Conservation (phyloP, 2,113 vertebrate genomes). For the Nymphicus hollandicus region DNA sequence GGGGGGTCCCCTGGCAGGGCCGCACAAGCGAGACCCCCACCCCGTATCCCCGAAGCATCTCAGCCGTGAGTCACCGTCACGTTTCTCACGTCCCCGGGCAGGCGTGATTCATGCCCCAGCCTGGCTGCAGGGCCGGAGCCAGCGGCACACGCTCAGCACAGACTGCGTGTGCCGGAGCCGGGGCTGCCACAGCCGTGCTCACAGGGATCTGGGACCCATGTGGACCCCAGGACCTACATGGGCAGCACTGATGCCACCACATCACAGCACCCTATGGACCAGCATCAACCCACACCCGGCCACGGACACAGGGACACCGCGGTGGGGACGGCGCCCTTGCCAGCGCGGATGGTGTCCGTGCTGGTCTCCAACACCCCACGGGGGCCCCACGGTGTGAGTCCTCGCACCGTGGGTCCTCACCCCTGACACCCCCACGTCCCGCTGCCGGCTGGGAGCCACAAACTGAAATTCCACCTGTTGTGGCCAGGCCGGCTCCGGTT, state of each 20-base stretch:
- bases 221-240: neutral
- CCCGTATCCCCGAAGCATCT: neutral
- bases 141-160: neutral
- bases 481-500: constrained; percentile 34
- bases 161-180: neutral
- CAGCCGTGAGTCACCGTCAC: constrained; percentile 59
- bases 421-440: neutral
- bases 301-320: neutral
- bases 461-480: constrained; percentile 71
- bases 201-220: fast-evolving
- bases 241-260: fast-evolving
- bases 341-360: fast-evolving
- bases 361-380: fast-evolving
- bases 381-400: neutral
- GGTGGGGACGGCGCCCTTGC: fast-evolving
- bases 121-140: neutral
- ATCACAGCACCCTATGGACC: neutral
- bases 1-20: neutral
- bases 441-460: neutral
- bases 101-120: constrained; percentile 53
- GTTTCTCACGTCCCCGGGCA: constrained; percentile 60
- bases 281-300: fast-evolving
- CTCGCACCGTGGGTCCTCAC: neutral
- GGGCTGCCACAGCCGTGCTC: neutral
- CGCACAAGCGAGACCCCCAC: neutral